Evolutionary conservation across 2,797 vertebrate genomes (phyloP), one percentile per base, ranked within the genome.

Genomic region (Botia kubotai): DNA sequence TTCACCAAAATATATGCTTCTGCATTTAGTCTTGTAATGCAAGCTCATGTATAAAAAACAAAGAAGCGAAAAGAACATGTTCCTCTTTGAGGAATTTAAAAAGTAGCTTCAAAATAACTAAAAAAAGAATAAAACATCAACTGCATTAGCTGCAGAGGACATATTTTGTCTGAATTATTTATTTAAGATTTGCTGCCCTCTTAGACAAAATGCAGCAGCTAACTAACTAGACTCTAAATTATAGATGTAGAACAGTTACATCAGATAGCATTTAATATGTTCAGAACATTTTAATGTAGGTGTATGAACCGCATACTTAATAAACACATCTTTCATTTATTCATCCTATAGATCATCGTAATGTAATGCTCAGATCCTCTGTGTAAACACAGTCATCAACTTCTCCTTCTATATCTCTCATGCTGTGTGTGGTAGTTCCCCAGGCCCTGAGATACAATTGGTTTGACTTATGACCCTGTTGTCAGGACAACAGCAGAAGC

Each of bases 391-490:
- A 4, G 39, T 71, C 71, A 2, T n/a, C 16, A 16, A 60, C 6
- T 1, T 72, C 2, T 72, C 16, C 19, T 48, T 50, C n/a, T 85
- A 83, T 85, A 77, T 78, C 80, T 67, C 81, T 86, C 21, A 80
- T 77, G 70, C 46, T 14, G 46, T 13, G 78, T 36, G 19, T 83
- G 83, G 82, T 83, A 66, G 82, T 82, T 81, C 53, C 83, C 85
- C 79, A 16, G 76, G 84, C 86, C 82, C 79, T 75, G 16, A 62
- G 68, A 87, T 83, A 90, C 84, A 92, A 91, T 86, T 87, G 83
- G 84, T 73, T 87, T 87, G 89, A 90, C 92, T 89, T 89, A 75
- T 91, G 90, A 90, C 88, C 86, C 85, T 3, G 90, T 95, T 85
- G 86, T 88, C 87, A 13, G 70, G 91, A 75, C 85, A 60, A 92